A percentile compares a stretch with the other conserved stretches of the same genome.
Evolutionary conservation across 1,140 invertebrate genomes (phyloP).

Genomic region (Protaetia brevitarsis): DNA sequence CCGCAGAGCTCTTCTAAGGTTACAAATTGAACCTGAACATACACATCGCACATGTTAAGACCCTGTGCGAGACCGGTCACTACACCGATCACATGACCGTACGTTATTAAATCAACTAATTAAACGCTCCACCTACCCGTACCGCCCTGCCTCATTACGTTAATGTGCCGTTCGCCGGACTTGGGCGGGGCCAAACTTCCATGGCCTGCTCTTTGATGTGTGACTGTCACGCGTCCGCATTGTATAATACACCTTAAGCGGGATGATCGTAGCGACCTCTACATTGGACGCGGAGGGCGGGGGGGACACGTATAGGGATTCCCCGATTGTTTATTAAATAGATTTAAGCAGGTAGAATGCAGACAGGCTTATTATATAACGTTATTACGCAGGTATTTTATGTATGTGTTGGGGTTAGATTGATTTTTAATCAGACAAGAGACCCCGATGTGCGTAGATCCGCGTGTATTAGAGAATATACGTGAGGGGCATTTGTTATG

Average conservation of each 20-base stretch:
- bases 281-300: background rate
- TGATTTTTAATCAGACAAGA: conserved; percentile 16
- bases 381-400: background rate
- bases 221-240: conserved; percentile 31
- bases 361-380: background rate
- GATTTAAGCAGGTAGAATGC: too few relatives aligned
- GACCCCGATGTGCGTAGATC: background rate
- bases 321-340: conserved; percentile 5
- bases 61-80: background rate
- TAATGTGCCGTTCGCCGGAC: conserved; percentile 38
- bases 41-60: background rate
- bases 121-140: conserved; percentile 40
- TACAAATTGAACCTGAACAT: background rate
- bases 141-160: conserved; percentile 40
- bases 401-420: background rate
- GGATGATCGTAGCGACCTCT: background rate
- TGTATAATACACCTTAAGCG: background rate
- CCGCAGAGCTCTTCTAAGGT: background rate
- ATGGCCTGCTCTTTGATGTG: conserved; percentile 34
- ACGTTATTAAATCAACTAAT: conserved; percentile 39
- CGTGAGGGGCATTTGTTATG: background rate
- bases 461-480: background rate
- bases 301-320: background rate
- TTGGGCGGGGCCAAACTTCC: conserved; percentile 35
- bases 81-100: conserved; percentile 31